Evolutionary conservation across 2,888 invertebrate species (phyloP).

Genomic region (Baronia brevicornis): DNA sequence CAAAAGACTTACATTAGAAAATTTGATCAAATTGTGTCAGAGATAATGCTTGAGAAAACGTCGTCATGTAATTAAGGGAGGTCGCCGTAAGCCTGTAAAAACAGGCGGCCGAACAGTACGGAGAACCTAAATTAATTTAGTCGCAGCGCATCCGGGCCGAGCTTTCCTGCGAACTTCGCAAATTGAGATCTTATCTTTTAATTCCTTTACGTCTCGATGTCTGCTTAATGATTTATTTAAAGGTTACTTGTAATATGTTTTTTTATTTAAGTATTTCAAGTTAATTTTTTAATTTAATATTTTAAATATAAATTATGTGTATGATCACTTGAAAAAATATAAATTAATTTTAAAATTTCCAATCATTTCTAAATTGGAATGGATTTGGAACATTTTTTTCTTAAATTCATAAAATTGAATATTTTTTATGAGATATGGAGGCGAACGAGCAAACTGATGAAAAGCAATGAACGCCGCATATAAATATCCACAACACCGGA

Average conservation of each 20-base stretch:
- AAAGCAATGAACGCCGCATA: no score
- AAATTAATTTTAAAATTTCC: no score
- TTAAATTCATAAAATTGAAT: no score
- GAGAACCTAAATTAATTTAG: slow-evolving; percentile 49
- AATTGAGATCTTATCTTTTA: slow-evolving; percentile 64
- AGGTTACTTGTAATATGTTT: no score
- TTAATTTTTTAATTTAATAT: background rate
- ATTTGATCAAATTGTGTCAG: slow-evolving; percentile 20
- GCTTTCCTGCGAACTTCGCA: slow-evolving; percentile 39
- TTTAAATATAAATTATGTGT: slow-evolving; percentile 1
- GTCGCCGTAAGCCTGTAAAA: slow-evolving; percentile 29
- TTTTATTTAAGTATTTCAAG: no score
- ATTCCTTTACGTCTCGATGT: slow-evolving; percentile 34
- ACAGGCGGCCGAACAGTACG: no score
- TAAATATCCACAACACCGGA: no score
- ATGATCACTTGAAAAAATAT: background rate
- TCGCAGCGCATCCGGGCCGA: slow-evolving; percentile 22
- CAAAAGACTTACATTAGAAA: slow-evolving; percentile 9
- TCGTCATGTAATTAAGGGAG: slow-evolving; percentile 29
- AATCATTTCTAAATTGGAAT: no score
- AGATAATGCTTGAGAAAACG: slow-evolving; percentile 28
- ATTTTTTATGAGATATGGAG: no score
- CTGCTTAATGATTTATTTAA: slow-evolving; percentile 10
- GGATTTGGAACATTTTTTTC: no score
- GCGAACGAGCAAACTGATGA: no score